A percentile compares a stretch with the other conserved stretches of the same genome.
Conservation (phyloP, 2,888 invertebrate species). For the Colletes collaris region DNA sequence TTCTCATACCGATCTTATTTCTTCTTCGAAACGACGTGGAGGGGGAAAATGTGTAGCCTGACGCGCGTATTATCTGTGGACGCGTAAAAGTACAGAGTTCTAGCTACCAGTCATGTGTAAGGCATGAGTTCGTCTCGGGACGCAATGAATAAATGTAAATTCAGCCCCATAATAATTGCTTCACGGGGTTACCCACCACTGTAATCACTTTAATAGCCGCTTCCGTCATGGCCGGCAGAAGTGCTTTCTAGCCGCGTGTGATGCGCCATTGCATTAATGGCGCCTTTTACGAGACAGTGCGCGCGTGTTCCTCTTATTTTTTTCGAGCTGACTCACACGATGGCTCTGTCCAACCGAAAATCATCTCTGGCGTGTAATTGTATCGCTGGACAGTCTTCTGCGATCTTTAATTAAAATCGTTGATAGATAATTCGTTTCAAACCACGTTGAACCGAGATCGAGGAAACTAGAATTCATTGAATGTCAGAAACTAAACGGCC, state of each 20-base stretch:
- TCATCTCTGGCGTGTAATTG: not conserved
- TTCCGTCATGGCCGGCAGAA: constrained; percentile 69
- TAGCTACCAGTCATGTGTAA: constrained; percentile 77
- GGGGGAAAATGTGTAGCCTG: constrained; percentile 22
- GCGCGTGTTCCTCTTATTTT: constrained; percentile 13
- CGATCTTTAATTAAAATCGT: constrained; percentile 10
- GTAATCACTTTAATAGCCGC: constrained; percentile 80
- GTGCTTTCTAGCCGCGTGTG: constrained; percentile 60
- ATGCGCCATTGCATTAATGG: constrained; percentile 65
- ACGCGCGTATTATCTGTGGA: constrained; percentile 68
- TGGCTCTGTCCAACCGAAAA: not conserved
- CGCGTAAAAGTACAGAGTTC: constrained; percentile 67
- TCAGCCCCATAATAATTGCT: constrained; percentile 79
- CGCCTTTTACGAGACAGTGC: constrained; percentile 59
- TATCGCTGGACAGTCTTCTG: not conserved
- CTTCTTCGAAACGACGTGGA: not conserved
- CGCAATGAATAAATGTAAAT: constrained; percentile 81
- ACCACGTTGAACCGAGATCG: too few relatives aligned
- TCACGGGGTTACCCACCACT: constrained; percentile 74
- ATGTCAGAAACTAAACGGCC: too few relatives aligned
- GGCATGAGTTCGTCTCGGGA: constrained; percentile 67
- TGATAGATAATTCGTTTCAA: not conserved
- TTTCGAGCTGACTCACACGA: not conserved
- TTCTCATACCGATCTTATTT: not conserved
- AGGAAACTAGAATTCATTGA: too few relatives aligned